Evolutionary conservation across 2,888 invertebrate genomes (phyloP).

Genomic region (Heliconius aoede): DNA sequence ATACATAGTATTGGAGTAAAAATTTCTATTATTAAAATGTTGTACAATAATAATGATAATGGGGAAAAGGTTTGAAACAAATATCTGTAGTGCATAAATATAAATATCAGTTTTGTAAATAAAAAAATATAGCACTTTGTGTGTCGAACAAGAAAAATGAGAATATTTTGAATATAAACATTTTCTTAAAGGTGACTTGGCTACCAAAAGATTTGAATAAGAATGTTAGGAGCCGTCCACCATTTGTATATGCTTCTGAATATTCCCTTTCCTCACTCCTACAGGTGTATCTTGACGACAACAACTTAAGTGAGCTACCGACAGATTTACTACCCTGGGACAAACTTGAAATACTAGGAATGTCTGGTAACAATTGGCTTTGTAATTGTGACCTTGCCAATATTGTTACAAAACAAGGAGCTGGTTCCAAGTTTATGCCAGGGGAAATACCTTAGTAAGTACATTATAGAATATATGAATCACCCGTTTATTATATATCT

Average conservation of each 20-base stretch:
- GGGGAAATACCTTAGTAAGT: slow-evolving; percentile 76
- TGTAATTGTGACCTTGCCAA: slow-evolving; percentile 85
- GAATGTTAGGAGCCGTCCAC: background rate
- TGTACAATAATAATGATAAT: too few relatives aligned
- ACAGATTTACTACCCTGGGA: slow-evolving; percentile 82
- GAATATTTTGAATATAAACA: background rate
- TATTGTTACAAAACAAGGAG: slow-evolving; percentile 71
- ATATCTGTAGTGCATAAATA: too few relatives aligned
- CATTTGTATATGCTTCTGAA: background rate
- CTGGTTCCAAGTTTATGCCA: slow-evolving; percentile 68
- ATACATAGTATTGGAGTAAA: too few relatives aligned
- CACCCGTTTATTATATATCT: background rate
- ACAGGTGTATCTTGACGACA: slow-evolving; percentile 85
- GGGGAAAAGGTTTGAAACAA: too few relatives aligned
- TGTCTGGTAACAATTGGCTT: slow-evolving; percentile 86
- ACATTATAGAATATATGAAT: slow-evolving; percentile 8
- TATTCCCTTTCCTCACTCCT: background rate
- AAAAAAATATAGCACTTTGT: background rate
- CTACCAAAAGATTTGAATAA: background rate
- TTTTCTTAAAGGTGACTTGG: background rate
- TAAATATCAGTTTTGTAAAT: too few relatives aligned
- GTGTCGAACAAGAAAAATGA: background rate
- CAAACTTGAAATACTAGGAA: slow-evolving; percentile 80
- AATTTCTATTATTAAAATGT: too few relatives aligned
- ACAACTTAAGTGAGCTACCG: slow-evolving; percentile 82